Conservation (phyloP, 1,140 invertebrate genomes). For the Nomia melanderi region DNA sequence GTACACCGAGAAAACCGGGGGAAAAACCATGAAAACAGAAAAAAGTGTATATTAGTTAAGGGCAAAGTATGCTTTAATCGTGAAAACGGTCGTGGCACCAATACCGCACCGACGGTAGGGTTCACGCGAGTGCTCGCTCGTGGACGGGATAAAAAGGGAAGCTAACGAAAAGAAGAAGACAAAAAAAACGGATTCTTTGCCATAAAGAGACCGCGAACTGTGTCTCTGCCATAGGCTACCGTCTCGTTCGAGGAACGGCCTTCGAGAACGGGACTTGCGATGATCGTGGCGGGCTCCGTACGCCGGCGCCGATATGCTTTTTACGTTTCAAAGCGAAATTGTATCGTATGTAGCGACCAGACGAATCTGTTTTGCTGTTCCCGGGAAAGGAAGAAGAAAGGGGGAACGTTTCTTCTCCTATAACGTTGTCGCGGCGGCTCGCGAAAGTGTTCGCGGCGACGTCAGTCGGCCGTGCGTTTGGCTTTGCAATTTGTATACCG, state of each 20-base stretch:
- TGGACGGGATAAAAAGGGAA: slow-evolving; percentile 26
- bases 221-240: slow-evolving; percentile 36
- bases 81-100: background rate
- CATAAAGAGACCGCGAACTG: background rate
- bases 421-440: background rate
- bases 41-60: slow-evolving; percentile 25
- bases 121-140: slow-evolving; percentile 5
- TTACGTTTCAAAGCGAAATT: too few relatives aligned
- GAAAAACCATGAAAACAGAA: background rate
- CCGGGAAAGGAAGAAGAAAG: too few relatives aligned
- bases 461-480: too few relatives aligned
- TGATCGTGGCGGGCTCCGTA: too few relatives aligned
- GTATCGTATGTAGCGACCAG: background rate
- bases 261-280: too few relatives aligned
- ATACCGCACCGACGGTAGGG: background rate
- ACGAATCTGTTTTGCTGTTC: too few relatives aligned
- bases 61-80: slow-evolving; percentile 25
- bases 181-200: too few relatives aligned
- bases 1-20: background rate
- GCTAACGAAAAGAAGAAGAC: too few relatives aligned
- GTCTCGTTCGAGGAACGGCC: background rate
- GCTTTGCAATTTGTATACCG: too few relatives aligned
- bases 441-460: background rate
- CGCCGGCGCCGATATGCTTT: too few relatives aligned
- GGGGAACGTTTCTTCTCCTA: too few relatives aligned